Evolutionary conservation across 1,140 invertebrate species (phyloP).

Genomic region (Ceratina calcarata): DNA sequence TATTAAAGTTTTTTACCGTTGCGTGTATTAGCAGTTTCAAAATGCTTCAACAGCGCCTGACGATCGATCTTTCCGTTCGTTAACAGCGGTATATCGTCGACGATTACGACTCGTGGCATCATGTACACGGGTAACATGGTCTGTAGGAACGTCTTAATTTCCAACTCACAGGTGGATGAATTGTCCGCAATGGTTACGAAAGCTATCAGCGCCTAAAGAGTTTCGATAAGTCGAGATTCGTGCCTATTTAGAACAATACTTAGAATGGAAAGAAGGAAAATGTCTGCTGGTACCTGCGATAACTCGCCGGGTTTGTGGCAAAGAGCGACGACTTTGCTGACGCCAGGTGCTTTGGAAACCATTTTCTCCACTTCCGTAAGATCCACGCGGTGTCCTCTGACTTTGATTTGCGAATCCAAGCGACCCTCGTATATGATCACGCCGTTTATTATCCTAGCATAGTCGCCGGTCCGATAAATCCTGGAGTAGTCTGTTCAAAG

Average conservation of each 20-base stretch:
- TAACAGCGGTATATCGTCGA: conserved; percentile 88
- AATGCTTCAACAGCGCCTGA: conserved; percentile 86
- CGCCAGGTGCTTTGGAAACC: conserved; percentile 80
- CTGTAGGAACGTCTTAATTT: conserved; percentile 84
- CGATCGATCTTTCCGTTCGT: conserved; percentile 93
- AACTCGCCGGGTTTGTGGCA: conserved; percentile 89
- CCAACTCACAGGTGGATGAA: conserved; percentile 80
- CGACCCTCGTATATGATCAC: conserved; percentile 90
- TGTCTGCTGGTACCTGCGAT: conserved; percentile 81
- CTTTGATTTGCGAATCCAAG: conserved; percentile 92
- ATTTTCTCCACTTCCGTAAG: conserved; percentile 90
- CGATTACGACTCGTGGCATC: conserved; percentile 87
- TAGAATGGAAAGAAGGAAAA: too few relatives aligned
- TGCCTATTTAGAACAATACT: too few relatives aligned
- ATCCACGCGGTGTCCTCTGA: conserved; percentile 91
- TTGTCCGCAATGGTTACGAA: conserved; percentile 85
- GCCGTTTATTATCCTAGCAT: conserved; percentile 87
- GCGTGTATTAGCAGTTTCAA: conserved; percentile 83
- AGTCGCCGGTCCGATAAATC: conserved; percentile 92
- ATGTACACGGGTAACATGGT: conserved; percentile 87
- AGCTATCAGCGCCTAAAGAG: conserved; percentile 84
- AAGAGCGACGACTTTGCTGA: conserved; percentile 86
- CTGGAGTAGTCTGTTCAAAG: conserved; percentile 81
- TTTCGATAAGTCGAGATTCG: too few relatives aligned
- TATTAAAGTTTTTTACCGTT: too few relatives aligned